These are phyloP conservation scores for Diarsia brunnea DNA, from an alignment of 2,888 invertebrate genomes.

Conservation along the genomic window DNA sequence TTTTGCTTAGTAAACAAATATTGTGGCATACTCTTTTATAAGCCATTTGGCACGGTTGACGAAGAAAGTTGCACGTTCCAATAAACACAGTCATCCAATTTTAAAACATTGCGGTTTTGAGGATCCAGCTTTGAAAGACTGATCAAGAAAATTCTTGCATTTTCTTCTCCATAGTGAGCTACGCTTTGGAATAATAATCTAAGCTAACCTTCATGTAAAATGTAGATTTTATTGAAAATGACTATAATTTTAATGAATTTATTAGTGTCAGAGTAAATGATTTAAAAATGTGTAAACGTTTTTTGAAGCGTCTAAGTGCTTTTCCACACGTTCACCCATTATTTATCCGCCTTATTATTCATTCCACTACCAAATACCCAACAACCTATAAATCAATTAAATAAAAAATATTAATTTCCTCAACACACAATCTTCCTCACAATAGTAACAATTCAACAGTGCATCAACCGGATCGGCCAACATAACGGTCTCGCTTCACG, in stretches of 20 bases:
- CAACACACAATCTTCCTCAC: background rate
- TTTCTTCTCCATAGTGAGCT: background rate
- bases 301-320: background rate
- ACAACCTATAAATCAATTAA: too few relatives aligned
- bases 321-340: background rate
- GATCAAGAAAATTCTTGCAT: background rate
- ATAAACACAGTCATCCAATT: conserved; percentile 1
- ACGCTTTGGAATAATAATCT: background rate
- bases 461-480: conserved; percentile 50
- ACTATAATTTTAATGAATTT: too few relatives aligned
- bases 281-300: background rate
- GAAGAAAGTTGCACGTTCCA: background rate
- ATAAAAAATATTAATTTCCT: background rate
- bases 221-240: too few relatives aligned
- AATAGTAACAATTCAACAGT: conserved; percentile 42
- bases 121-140: background rate
- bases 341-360: background rate
- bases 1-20: background rate
- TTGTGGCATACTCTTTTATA: background rate
- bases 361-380: too few relatives aligned
- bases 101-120: background rate
- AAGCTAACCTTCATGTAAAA: too few relatives aligned
- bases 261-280: too few relatives aligned
- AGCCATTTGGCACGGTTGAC: conserved; percentile 12
- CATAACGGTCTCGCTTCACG: conserved; percentile 68